phyloP scores from a whole-genome alignment of 2,113 vertebrate genomes.

The Eidolon helvum region DNA sequence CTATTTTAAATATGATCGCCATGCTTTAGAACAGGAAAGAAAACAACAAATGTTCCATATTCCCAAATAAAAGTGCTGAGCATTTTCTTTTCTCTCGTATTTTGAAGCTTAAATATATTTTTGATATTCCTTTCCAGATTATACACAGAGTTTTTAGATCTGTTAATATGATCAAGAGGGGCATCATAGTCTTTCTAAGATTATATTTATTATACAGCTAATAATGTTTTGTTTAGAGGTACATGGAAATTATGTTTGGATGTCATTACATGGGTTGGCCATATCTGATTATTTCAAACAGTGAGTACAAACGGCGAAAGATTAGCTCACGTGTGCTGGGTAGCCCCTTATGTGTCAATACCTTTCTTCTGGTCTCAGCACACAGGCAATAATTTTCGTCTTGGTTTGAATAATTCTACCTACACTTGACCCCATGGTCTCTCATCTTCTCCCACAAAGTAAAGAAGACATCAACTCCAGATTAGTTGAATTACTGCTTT shows the following conservation, averaged over 20 bases:
- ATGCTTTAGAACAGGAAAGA: neutral
- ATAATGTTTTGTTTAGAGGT: neutral
- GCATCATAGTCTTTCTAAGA: neutral
- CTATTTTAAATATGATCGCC: neutral
- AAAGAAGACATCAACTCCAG: neutral
- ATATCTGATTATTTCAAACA: neutral
- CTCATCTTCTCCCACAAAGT: neutral
- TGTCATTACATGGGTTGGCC: neutral
- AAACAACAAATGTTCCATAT: neutral
- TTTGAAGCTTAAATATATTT: neutral
- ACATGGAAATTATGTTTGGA: neutral
- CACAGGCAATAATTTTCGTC: neutral
- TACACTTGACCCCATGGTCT: neutral
- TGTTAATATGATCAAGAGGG: neutral
- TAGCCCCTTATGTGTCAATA: neutral
- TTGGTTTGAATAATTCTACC: neutral
- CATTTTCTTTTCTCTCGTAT: neutral
- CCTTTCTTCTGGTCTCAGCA: neutral
- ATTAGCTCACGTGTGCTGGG: neutral
- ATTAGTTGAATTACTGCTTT: neutral
- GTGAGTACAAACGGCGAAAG: neutral
- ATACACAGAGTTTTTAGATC: neutral
- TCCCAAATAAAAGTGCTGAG: neutral
- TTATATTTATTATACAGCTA: neutral
- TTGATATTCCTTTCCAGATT: neutral